Evolutionary conservation across 2,797 vertebrate species (phyloP).

Genomic region (Euphonia xanthogaster): DNA sequence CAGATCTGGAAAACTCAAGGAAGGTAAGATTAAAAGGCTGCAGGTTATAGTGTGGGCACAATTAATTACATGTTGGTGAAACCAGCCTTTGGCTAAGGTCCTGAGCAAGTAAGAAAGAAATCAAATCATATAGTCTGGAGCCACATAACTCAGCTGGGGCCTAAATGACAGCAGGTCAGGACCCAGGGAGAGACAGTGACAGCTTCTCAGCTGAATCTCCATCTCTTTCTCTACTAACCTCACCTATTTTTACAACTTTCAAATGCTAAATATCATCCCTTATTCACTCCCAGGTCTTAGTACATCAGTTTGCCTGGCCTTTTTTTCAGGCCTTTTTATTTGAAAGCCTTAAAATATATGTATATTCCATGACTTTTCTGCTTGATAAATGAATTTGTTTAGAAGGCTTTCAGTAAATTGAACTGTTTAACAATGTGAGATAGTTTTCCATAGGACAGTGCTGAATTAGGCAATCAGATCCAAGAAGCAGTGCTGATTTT

Average conservation of each 20-base stretch:
- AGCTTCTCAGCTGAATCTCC: not conserved
- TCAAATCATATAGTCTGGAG: not conserved
- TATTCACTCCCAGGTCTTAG: not conserved
- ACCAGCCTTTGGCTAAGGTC: not conserved
- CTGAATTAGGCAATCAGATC: not conserved
- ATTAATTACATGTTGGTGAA: not conserved
- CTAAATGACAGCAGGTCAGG: not conserved
- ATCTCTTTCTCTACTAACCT: not conserved
- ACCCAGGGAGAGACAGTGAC: not conserved
- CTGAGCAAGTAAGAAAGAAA: not conserved
- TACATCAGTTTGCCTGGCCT: not conserved
- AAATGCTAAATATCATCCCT: not conserved
- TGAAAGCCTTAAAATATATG: not conserved
- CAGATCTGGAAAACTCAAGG: not conserved
- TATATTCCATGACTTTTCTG: not conserved
- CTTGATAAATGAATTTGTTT: constrained; percentile 31
- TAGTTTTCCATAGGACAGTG: not conserved
- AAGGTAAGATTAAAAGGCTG: not conserved
- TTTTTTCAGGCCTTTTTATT: not conserved
- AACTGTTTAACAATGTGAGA: not conserved
- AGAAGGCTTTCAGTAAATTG: constrained; percentile 37
- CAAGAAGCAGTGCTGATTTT: constrained; percentile 6
- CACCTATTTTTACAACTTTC: not conserved
- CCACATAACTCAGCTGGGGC: not conserved
- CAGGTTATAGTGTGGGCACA: not conserved